Evolutionary conservation across 2,113 vertebrate species (phyloP).

Genomic region (Arvicanthis niloticus): DNA sequence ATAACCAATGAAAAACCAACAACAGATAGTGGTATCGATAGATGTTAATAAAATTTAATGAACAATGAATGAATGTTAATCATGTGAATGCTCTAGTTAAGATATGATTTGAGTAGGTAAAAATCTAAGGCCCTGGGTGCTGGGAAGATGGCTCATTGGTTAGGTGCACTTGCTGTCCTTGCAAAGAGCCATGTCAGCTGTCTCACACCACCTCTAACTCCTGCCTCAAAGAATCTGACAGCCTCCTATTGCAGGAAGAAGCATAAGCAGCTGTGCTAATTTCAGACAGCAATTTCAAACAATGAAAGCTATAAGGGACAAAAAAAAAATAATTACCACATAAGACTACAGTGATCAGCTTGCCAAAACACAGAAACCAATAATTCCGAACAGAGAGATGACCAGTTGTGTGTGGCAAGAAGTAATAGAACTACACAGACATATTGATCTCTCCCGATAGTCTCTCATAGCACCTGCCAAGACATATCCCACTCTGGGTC

Average conservation of each 20-base stretch:
- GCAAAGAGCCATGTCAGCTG: neutral
- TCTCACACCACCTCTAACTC: neutral
- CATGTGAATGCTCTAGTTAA: neutral
- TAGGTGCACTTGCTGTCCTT: neutral
- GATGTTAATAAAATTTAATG: neutral
- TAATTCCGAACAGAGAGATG: neutral
- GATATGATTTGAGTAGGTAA: neutral
- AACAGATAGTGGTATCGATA: too few species aligned
- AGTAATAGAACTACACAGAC: neutral
- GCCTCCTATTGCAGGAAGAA: neutral
- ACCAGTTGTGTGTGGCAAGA: neutral
- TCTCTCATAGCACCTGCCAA: neutral
- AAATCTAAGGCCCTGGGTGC: neutral
- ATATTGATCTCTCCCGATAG: neutral
- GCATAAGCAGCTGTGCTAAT: neutral
- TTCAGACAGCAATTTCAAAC: neutral
- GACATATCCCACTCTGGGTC: too few species aligned
- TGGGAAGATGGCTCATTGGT: neutral
- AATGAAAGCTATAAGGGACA: neutral
- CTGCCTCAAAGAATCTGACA: neutral
- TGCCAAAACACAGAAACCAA: neutral
- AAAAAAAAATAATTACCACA: neutral
- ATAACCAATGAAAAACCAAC: neutral
- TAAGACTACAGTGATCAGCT: neutral
- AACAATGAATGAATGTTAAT: neutral